These are phyloP conservation scores for Malurus melanocephalus DNA, from an alignment of 2,113 vertebrate genomes.

Conservation along the genomic window DNA sequence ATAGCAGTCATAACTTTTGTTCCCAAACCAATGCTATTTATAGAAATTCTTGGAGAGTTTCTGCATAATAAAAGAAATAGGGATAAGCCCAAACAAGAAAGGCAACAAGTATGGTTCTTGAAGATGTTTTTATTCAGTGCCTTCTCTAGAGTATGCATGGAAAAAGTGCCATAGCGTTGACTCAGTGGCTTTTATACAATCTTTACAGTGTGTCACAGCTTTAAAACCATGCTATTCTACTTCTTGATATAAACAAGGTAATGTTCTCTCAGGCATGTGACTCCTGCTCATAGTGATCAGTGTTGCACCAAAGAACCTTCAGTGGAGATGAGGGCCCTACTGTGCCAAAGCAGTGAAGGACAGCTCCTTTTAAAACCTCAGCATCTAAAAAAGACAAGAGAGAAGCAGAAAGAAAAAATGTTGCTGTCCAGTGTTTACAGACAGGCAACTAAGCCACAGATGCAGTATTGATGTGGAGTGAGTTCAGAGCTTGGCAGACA, in stretches of 20 bases:
- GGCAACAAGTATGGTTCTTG: background rate
- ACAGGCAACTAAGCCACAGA: background rate
- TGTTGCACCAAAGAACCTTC: background rate
- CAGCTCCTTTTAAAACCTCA: background rate
- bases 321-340: background rate
- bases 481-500: background rate
- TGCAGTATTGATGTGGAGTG: background rate
- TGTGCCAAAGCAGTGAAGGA: background rate
- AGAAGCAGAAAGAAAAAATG: background rate
- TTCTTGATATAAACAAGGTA: background rate
- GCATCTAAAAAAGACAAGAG: background rate
- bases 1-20: background rate
- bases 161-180: background rate
- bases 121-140: background rate
- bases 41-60: slow-evolving; percentile 1
- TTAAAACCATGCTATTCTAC: background rate
- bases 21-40: background rate
- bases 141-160: background rate
- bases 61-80: background rate
- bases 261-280: background rate
- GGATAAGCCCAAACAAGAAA: background rate
- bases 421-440: background rate
- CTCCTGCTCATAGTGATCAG: background rate
- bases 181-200: background rate
- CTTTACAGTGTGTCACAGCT: background rate